These are phyloP conservation scores for Melanotaenia boesemani DNA, from an alignment of 2,797 vertebrate species.

Conservation along the genomic window DNA sequence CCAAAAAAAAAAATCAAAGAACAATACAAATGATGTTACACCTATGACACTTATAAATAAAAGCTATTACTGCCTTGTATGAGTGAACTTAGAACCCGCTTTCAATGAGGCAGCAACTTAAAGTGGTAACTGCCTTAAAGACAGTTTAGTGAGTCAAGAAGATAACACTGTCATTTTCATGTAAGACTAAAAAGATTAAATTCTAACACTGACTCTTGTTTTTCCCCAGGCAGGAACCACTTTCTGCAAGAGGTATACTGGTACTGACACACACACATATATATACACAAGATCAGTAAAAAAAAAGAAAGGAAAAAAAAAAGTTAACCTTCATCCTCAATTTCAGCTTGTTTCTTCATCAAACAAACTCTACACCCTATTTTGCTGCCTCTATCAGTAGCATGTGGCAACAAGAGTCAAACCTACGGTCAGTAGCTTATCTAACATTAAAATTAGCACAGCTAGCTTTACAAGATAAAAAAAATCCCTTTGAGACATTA, in stretches of 20 bases:
- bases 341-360: background rate
- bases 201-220: background rate
- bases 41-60: background rate
- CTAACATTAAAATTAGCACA: slow-evolving; percentile 2
- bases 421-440: background rate
- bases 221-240: background rate
- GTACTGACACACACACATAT: slow-evolving; percentile 9
- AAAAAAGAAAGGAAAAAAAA: background rate
- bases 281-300: slow-evolving; percentile 1
- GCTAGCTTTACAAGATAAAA: background rate
- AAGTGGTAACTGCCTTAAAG: background rate
- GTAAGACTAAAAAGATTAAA: background rate
- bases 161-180: background rate
- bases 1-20: background rate
- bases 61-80: too few relatives aligned
- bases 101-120: background rate
- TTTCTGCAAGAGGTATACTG: slow-evolving; percentile 11
- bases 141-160: background rate
- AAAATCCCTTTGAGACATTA: slow-evolving; percentile 6
- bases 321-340: background rate
- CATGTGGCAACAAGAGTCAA: slow-evolving; percentile 3
- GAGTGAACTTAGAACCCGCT: background rate
- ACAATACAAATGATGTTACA: background rate
- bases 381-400: background rate
- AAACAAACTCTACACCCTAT: background rate